A percentile compares a stretch with the other conserved stretches of the same genome.
Conservation (phyloP, 2,797 vertebrate species). For the Semaprochilodus insignis region DNA sequence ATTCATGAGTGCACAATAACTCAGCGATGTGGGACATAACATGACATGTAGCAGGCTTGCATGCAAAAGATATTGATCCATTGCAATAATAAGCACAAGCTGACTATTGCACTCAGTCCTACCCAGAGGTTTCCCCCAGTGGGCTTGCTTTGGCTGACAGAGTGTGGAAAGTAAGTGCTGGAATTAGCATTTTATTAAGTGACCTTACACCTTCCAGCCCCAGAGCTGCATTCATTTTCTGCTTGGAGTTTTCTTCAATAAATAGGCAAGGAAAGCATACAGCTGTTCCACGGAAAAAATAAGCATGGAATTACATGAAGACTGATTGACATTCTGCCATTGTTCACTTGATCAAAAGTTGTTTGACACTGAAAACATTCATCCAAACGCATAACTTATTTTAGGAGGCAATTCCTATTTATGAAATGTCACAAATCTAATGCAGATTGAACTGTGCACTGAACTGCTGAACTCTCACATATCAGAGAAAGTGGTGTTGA, state of each 20-base stretch:
- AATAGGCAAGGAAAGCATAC: slow-evolving; percentile 10
- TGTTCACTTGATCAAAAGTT: not conserved
- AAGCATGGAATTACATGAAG: not conserved
- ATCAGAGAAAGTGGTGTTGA: slow-evolving; percentile 32
- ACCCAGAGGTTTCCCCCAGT: not conserved
- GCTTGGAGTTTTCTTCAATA: slow-evolving; percentile 21
- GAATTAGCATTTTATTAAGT: slow-evolving; percentile 68
- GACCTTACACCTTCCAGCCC: slow-evolving; percentile 58
- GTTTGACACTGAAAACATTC: not conserved
- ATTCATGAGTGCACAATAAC: slow-evolving; percentile 8
- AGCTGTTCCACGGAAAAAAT: not conserved
- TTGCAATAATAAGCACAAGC: not conserved
- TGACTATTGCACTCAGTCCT: not conserved
- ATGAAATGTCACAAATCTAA: no score
- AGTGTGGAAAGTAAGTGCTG: slow-evolving; percentile 53
- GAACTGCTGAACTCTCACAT: not conserved
- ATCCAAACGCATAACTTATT: slow-evolving; percentile 4
- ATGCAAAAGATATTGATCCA: slow-evolving; percentile 13
- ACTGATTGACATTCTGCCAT: not conserved
- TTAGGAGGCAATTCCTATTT: no score
- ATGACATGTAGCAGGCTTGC: not conserved
- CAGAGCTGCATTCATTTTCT: slow-evolving; percentile 30
- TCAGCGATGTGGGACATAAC: not conserved
- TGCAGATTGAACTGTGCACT: no score
- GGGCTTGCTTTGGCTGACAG: slow-evolving; percentile 58